Evolutionary conservation across 2,113 vertebrate species (phyloP), one percentile per base, ranked within the genome.

Genomic region (Corydoras sp.): DNA sequence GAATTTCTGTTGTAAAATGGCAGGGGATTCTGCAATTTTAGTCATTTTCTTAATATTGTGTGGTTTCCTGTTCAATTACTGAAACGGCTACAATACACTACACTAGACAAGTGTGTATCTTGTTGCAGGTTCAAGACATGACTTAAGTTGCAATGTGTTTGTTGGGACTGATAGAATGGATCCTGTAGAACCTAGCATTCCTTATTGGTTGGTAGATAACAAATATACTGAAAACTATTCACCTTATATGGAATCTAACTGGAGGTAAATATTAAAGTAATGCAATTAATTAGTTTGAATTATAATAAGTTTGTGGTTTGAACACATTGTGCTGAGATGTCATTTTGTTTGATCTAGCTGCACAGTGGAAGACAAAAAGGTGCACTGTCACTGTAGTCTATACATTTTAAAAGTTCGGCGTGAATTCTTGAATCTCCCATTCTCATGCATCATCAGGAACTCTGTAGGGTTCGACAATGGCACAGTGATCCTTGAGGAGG

Each of bases 141-240:
- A 58, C 0, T 13, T 76, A 11, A 56, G 18, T 24, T 76, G 75
- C 53, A 72, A 58, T 58, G 75, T 30, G 24, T 60, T 68, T 5
- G 3, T 62, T 62, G 69, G 69, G 58, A 43, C 29, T 30, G 50
- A 65, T 14, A 12, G 10, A 15, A 49, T 13, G 5, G 29, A 43
- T 58, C 1, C 9, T 35, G 1, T 2, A 0, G 69, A 68, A 35
- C 35, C 14, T 43, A 35, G 14, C 4, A 3, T 8, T 0, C 6
- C 10, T 68, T 68, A 43, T 5, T 68, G 65, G 65, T 2, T 68
- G 9, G 31, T 68, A 32, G 10, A 29, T 9, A 24, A 5, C 10
- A 15, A 13, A 9, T 11, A 56, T 67, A 3, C 9, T 56, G 30
- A 35, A 2, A 2, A 30, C 2, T 31, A 14, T 48, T 10, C 64